Base-by-base conservation (phyloP, 2,113 vertebrate species). In the Pogonocichla stellata region DNA sequence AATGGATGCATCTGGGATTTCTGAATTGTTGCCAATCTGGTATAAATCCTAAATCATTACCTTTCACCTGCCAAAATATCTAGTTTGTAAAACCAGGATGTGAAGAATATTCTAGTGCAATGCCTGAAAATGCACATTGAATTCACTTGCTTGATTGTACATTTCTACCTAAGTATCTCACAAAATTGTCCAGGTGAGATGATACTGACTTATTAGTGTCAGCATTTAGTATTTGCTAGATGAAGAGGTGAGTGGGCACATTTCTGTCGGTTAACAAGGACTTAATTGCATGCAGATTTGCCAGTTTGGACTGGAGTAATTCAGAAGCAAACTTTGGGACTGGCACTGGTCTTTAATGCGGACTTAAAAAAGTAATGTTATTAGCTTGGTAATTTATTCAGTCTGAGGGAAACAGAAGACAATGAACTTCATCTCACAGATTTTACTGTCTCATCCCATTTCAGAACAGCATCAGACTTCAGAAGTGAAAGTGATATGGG, bases 301-400 rank as follows among this genome's bases (percentile, higher is more conserved):
- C 18, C 64, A 71, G 1, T 56, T 75, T 81, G 29, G 64, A 66
- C 25, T 86, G 47, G 25, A 86, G 84, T 57, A 73, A 38, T 86
- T 70, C 3, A 69, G 64, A 86, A 83, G 12, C 10, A 71, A 16
- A 53, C 47, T 86, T 70, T 77, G 34, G 17, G 47, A 86, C 47
- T 86, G 71, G 64, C n/a, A 58, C 10, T 86, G 67, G 24, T 96
- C 79, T 92, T 93, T 74, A 94, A 83, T 80, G 42, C 7, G 78
- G 67, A 78, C 64, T 92, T 58, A 90, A 78, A 77, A 84, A 82
- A 25, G 12, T 58, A 58, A 53, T 19, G 29, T 43, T 88, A 81
- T 93, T 93, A 92, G 9, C 51, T 84, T 74, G 67, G 60, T 86
- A 86, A 96, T 95, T 93, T 95, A 94, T 93, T 97, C 94, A 75